A percentile compares a stretch with the other conserved stretches of the same genome.
Evolutionary conservation across 1,140 invertebrate species (phyloP).

Genomic region (Diorhabda elongata): DNA sequence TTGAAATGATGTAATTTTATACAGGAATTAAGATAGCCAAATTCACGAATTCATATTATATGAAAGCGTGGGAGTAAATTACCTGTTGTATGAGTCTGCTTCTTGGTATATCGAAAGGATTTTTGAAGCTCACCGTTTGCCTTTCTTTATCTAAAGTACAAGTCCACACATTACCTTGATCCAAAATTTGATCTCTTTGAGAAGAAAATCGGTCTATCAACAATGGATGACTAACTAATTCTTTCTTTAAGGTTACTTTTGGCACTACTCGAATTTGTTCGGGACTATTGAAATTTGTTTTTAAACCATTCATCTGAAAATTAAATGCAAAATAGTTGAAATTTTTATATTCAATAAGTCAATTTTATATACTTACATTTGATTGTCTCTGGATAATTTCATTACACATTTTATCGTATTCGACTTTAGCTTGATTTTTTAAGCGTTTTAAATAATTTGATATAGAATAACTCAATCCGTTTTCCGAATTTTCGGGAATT

Average conservation of each 20-base stretch:
- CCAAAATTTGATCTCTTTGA: slow-evolving; percentile 76
- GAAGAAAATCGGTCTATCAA: slow-evolving; percentile 77
- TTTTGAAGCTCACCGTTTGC: slow-evolving; percentile 64
- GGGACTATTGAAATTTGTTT: slow-evolving; percentile 42
- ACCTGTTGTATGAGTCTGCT: slow-evolving; percentile 84
- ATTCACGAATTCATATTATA: too few relatives aligned
- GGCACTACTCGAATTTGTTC: slow-evolving; percentile 51
- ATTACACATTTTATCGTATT: slow-evolving; percentile 84
- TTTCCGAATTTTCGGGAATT: slow-evolving; percentile 89
- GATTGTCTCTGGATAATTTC: slow-evolving; percentile 45
- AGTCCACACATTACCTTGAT: slow-evolving; percentile 83
- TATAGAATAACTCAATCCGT: slow-evolving; percentile 87
- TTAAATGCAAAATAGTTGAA: slow-evolving; percentile 6
- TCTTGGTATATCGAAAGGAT: slow-evolving; percentile 93
- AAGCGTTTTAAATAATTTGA: slow-evolving; percentile 92
- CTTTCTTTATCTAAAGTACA: slow-evolving; percentile 55
- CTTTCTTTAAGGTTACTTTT: slow-evolving; percentile 72
- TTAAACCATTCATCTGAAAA: slow-evolving; percentile 36
- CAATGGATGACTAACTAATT: slow-evolving; percentile 74
- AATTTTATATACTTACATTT: slow-evolving; percentile 29
- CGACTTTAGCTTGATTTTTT: slow-evolving; percentile 93
- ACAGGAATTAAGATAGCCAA: too few relatives aligned
- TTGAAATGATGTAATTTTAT: too few relatives aligned
- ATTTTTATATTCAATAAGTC: too few relatives aligned
- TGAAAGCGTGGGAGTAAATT: slow-evolving; percentile 1